Evolutionary conservation across 2,113 vertebrate genomes (phyloP).

Genomic region (Chaenocephalus aceratus): DNA sequence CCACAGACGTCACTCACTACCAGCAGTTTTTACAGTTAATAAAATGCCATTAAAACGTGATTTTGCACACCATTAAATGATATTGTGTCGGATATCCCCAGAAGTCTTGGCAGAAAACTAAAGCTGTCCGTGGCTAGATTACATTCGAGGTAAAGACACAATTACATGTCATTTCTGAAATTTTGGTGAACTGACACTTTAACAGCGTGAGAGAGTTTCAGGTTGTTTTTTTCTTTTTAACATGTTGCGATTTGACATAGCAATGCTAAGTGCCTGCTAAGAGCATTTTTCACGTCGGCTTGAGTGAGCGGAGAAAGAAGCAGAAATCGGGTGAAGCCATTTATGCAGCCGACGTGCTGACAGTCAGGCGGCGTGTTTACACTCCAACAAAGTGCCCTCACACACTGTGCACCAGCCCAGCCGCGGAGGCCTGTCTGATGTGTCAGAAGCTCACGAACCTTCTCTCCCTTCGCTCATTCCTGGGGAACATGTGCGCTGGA

Average conservation of each 20-base stretch:
- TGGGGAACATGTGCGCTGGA: slow-evolving; percentile 83
- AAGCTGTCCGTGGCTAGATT: neutral
- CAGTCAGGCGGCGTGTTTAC: slow-evolving; percentile 65
- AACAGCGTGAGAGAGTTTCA: neutral
- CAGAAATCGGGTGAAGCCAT: slow-evolving; percentile 24
- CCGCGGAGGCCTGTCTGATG: slow-evolving; percentile 66
- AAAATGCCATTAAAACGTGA: neutral
- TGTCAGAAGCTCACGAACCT: slow-evolving; percentile 56
- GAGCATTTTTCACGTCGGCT: slow-evolving; percentile 29
- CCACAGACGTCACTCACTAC: no score
- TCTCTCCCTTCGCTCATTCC: slow-evolving; percentile 68
- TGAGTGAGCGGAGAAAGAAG: slow-evolving; percentile 1
- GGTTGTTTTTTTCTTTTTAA: neutral
- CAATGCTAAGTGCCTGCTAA: slow-evolving; percentile 49
- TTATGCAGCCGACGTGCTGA: slow-evolving; percentile 67
- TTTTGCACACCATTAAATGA: neutral
- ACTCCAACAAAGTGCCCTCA: slow-evolving; percentile 66
- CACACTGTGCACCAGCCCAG: slow-evolving; percentile 64
- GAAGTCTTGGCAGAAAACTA: neutral
- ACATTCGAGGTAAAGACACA: neutral
- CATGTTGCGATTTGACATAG: slow-evolving; percentile 32
- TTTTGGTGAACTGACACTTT: neutral
- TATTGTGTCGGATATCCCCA: neutral
- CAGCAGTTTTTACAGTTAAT: no score
- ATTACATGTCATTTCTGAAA: neutral